Percentiles rank a stretch among this genome's conserved stretches.
phyloP scores from a whole-genome alignment of 2,113 vertebrate species.

The Oenanthe melanoleuca region DNA sequence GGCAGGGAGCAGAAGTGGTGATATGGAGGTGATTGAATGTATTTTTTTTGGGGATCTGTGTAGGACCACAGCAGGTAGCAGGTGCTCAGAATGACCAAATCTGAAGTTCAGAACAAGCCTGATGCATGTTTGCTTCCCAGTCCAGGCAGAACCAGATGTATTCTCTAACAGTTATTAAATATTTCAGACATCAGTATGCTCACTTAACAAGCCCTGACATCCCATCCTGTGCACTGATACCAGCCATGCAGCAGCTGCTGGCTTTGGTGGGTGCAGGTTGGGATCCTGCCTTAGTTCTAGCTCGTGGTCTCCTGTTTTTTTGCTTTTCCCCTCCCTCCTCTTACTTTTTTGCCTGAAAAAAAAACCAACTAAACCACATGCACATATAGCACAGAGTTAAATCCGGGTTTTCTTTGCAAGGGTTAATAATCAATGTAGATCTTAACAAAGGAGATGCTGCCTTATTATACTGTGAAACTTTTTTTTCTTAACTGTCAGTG shows the following conservation, averaged over 20 bases:
- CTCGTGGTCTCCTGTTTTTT: background rate
- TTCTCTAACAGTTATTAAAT: constrained; percentile 18
- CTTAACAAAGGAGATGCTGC: constrained; percentile 84
- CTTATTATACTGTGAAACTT: constrained; percentile 92
- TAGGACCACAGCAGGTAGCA: background rate
- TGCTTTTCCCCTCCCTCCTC: rapidly evolving
- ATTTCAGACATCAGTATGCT: background rate
- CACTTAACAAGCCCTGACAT: background rate
- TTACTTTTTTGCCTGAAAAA: constrained; percentile 8
- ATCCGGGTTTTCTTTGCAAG: constrained; percentile 70
- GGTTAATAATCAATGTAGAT: constrained; percentile 84
- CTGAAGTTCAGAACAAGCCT: background rate
- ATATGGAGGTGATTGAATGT: background rate
- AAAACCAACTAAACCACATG: background rate
- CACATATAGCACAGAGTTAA: constrained; percentile 14
- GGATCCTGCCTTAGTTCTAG: background rate
- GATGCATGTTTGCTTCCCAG: background rate
- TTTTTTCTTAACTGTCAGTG: constrained; percentile 88
- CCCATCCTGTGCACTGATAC: background rate
- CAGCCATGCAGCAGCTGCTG: background rate
- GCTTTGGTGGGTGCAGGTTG: background rate
- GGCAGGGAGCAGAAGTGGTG: background rate
- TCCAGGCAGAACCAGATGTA: background rate
- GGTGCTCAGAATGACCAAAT: background rate
- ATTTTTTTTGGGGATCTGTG: background rate